Evolutionary conservation across 2,888 invertebrate species (phyloP).

Genomic region (Neoaliturus tenellus): DNA sequence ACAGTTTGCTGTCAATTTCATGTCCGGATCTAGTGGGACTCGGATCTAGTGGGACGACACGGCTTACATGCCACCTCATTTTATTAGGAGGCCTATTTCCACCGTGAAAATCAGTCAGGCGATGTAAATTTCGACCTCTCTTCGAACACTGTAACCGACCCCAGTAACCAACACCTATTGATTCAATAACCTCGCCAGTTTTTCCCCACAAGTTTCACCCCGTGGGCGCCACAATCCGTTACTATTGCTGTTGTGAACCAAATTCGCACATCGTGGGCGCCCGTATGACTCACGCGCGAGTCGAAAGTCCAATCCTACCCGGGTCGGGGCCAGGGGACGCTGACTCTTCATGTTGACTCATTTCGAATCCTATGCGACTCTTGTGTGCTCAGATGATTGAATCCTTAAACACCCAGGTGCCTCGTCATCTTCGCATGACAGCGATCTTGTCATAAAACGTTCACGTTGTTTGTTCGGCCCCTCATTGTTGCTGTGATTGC

Average conservation of each 20-base stretch:
- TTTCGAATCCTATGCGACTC: not conserved
- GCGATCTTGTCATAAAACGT: not conserved
- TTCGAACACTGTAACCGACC: no score
- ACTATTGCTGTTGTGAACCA: not conserved
- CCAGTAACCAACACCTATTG: no score
- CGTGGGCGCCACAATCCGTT: not conserved
- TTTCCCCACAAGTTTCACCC: not conserved
- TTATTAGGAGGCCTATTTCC: no score
- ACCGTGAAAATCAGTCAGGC: no score
- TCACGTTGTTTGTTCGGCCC: not conserved
- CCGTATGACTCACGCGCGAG: not conserved
- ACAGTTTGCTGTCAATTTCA: no score
- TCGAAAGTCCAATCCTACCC: not conserved
- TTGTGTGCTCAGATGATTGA: not conserved
- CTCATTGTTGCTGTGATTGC: not conserved
- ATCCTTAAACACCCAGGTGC: not conserved
- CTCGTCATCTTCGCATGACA: not conserved
- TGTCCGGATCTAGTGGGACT: no score
- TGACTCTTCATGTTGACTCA: not conserved
- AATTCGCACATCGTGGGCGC: not conserved
- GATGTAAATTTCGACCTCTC: no score
- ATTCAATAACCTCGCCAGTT: no score
- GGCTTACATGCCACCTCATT: no score
- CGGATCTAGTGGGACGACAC: no score
- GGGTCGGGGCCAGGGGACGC: not conserved